Percentiles rank a stretch among this genome's conserved stretches.
Conservation (phyloP, 2,797 vertebrate species). For the Melopsittacus undulatus region DNA sequence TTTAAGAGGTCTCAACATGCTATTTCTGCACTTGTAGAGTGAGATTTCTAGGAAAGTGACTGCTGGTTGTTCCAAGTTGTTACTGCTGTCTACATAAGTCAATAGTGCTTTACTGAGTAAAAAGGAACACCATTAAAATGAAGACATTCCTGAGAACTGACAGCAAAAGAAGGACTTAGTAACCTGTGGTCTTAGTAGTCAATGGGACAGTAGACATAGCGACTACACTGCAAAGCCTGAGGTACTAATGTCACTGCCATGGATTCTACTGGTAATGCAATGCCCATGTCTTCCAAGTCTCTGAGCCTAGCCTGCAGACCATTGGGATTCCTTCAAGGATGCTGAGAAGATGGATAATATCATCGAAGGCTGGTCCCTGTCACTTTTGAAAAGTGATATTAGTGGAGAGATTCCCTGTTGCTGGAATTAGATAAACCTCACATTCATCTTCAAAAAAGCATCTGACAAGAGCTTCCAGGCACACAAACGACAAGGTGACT, state of each 20-base stretch:
- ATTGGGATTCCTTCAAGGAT: neutral
- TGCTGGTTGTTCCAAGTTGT: constrained; percentile 7
- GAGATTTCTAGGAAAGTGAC: constrained; percentile 15
- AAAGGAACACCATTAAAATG: neutral
- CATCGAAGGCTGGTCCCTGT: neutral
- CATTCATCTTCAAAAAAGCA: neutral
- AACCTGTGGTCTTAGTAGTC: neutral
- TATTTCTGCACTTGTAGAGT: neutral
- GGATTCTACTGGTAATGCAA: neutral
- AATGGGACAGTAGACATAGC: neutral
- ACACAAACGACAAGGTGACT: neutral
- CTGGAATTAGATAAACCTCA: neutral
- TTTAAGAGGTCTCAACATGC: neutral
- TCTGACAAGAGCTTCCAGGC: neutral
- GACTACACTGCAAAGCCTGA: neutral
- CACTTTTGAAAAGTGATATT: neutral
- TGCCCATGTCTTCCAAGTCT: neutral
- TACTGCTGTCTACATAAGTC: constrained; percentile 5
- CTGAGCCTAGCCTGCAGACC: neutral
- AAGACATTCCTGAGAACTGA: neutral
- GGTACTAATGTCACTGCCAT: neutral
- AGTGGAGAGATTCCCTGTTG: neutral
- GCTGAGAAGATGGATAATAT: neutral
- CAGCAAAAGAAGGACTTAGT: neutral
- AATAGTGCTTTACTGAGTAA: neutral